Conservation (phyloP, 1,140 invertebrate species). For the Meteorus sp. region DNA sequence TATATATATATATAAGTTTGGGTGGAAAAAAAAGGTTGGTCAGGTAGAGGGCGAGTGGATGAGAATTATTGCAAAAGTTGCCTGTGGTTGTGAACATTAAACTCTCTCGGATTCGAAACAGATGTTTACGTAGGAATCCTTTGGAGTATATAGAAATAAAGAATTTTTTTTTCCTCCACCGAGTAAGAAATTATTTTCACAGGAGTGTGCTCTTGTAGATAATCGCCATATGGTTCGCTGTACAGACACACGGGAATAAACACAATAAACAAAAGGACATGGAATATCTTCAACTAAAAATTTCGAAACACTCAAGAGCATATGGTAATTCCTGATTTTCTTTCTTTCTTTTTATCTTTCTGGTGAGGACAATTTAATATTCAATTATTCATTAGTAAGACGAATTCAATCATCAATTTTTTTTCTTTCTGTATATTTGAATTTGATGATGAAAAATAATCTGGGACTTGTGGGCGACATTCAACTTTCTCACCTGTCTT, state of each 20-base stretch:
- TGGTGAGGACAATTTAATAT: not conserved
- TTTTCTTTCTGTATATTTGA: not conserved
- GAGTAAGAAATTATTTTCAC: slow-evolving; percentile 1
- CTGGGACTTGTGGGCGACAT: not conserved
- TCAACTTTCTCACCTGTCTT: slow-evolving; percentile 17
- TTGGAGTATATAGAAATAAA: no score
- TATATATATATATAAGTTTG: not conserved
- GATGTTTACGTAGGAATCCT: slow-evolving; percentile 10
- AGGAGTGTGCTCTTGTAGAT: not conserved
- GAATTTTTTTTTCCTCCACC: not conserved
- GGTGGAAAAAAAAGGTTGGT: not conserved
- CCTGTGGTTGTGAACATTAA: slow-evolving; percentile 13
- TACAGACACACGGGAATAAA: not conserved
- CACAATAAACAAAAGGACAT: no score
- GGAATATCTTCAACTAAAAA: no score
- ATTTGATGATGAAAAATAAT: not conserved
- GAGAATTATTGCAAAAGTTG: not conserved
- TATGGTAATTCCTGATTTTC: not conserved
- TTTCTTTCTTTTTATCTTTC: not conserved
- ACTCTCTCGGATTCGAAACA: slow-evolving; percentile 4
- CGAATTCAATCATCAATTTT: not conserved
- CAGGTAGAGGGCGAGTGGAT: slow-evolving; percentile 8
- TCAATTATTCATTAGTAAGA: not conserved
- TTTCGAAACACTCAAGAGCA: no score
- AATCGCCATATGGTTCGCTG: not conserved